Conservation (phyloP, 1,140 invertebrate species). For the Gryllus bimaculatus region DNA sequence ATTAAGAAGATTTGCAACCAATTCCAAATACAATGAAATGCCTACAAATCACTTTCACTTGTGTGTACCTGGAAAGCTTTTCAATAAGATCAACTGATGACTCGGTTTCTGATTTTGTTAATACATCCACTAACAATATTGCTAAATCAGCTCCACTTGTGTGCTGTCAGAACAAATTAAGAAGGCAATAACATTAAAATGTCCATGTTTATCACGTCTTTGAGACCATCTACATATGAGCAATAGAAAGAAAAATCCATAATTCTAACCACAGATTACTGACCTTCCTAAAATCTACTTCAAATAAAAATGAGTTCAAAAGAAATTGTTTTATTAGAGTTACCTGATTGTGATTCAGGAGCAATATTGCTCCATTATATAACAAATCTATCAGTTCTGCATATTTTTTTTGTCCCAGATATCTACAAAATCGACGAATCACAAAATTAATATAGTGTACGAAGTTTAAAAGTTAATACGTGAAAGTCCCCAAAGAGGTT, state of each 20-base stretch:
- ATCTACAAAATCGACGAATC: slow-evolving; percentile 52
- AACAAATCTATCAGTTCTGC: slow-evolving; percentile 70
- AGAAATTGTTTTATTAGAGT: too few species aligned
- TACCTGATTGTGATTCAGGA: slow-evolving; percentile 72
- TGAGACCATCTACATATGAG: neutral
- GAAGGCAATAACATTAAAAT: slow-evolving; percentile 16
- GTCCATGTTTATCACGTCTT: slow-evolving; percentile 4
- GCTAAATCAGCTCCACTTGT: slow-evolving; percentile 81
- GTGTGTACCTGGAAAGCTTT: slow-evolving; percentile 42
- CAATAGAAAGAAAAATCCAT: slow-evolving; percentile 14
- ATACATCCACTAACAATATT: slow-evolving; percentile 70
- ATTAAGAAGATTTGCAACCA: slow-evolving; percentile 12
- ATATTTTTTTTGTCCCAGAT: slow-evolving; percentile 66
- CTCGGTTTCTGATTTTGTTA: slow-evolving; percentile 60
- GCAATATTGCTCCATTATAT: slow-evolving; percentile 63
- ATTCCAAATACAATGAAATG: too few species aligned
- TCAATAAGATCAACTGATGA: slow-evolving; percentile 53
- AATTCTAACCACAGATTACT: too few species aligned
- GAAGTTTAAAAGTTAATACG: too few species aligned
- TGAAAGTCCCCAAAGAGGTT: too few species aligned
- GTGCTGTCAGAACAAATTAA: slow-evolving; percentile 40
- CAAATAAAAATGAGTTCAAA: too few species aligned
- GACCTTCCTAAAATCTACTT: too few species aligned
- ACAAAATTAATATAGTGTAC: too few species aligned
- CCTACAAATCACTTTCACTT: neutral